These are phyloP conservation scores for Sylvia atricapilla DNA, from an alignment of 2,113 vertebrate species.

Conservation along the genomic window DNA sequence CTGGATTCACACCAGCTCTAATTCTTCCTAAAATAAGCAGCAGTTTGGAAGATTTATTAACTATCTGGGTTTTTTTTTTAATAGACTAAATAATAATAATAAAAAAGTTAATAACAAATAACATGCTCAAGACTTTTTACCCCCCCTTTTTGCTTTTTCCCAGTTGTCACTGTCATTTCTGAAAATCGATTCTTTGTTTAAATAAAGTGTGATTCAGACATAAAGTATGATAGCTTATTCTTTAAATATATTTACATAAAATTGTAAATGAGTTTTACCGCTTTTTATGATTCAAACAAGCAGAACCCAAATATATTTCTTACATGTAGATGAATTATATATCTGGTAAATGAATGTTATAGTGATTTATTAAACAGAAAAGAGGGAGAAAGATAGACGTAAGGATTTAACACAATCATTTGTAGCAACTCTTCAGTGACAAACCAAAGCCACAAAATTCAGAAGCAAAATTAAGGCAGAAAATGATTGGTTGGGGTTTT, in stretches of 20 bases:
- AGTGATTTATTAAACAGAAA: background rate
- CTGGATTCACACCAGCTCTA: background rate
- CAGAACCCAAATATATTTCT: background rate
- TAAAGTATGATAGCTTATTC: background rate
- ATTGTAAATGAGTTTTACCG: background rate
- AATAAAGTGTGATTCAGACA: background rate
- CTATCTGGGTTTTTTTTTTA: background rate
- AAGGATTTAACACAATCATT: background rate
- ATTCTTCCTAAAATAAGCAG: background rate
- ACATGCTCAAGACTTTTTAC: background rate
- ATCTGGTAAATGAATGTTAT: background rate
- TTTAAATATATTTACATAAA: background rate
- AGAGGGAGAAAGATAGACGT: background rate
- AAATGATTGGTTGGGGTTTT: background rate
- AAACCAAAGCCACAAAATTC: background rate
- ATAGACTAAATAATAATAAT: background rate
- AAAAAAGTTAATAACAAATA: background rate
- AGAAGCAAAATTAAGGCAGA: background rate
- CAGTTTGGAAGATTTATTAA: background rate
- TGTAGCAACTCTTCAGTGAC: background rate
- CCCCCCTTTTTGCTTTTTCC: background rate
- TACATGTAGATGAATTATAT: background rate
- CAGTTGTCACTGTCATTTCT: background rate
- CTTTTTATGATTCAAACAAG: background rate
- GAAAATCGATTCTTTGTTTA: background rate